Conservation (phyloP, 2,888 invertebrate genomes). For the Leucozona laternaria region DNA sequence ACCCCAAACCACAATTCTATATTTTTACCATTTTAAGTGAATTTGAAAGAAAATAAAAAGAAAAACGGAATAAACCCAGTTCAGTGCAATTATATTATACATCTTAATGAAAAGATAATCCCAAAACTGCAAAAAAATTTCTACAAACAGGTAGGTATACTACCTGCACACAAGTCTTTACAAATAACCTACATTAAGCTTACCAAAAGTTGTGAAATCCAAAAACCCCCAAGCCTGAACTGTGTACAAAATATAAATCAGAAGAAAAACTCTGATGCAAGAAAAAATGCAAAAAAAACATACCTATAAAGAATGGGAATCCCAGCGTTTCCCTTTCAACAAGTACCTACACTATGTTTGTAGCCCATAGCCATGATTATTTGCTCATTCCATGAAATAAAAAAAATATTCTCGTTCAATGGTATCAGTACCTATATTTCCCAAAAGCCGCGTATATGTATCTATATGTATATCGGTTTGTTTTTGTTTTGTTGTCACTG, state of each 20-base stretch:
- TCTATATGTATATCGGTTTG: too few species aligned
- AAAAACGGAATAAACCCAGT: too few species aligned
- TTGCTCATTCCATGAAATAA: background rate
- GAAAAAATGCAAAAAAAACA: slow-evolving; percentile 33
- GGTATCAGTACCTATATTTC: slow-evolving; percentile 8
- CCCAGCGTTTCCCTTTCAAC: slow-evolving; percentile 15
- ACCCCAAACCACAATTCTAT: too few species aligned
- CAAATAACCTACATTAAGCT: slow-evolving; percentile 16
- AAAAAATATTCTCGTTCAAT: slow-evolving; percentile 16
- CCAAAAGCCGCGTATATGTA: background rate
- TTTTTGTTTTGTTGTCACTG: slow-evolving; percentile 21
- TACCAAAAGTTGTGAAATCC: slow-evolving; percentile 52
- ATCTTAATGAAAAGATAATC: too few species aligned
- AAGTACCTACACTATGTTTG: background rate
- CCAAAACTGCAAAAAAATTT: too few species aligned
- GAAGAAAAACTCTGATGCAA: slow-evolving; percentile 36
- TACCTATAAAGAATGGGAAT: slow-evolving; percentile 51
- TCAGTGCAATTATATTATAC: too few species aligned
- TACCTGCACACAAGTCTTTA: too few species aligned
- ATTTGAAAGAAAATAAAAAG: too few species aligned
- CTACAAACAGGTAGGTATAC: too few species aligned
- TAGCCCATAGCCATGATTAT: background rate
- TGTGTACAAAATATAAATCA: slow-evolving; percentile 4
- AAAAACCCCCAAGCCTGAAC: slow-evolving; percentile 3
- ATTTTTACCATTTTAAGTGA: too few species aligned